Percentiles rank a stretch among this genome's conserved stretches.
Conservation (phyloP, 2,888 invertebrate species). For the Diarsia brunnea region DNA sequence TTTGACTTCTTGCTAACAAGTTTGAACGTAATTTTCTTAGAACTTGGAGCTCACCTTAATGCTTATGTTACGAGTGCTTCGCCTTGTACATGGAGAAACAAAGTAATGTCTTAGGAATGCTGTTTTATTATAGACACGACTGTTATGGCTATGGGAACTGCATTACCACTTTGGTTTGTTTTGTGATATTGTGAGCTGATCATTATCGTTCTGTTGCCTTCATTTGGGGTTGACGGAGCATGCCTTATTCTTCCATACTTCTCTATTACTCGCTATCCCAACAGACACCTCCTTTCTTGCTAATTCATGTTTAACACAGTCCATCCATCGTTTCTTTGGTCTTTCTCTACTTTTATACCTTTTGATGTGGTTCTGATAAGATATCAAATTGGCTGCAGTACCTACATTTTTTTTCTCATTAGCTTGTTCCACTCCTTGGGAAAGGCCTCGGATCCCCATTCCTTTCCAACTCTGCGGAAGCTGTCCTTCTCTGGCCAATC, state of each 20-base stretch:
- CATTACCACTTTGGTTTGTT: conserved; percentile 8
- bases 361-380: background rate
- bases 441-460: too few relatives aligned
- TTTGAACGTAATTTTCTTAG: conserved; percentile 30
- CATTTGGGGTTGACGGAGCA: too few relatives aligned
- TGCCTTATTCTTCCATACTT: too few relatives aligned
- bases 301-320: too few relatives aligned
- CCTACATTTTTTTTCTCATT: too few relatives aligned
- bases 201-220: too few relatives aligned
- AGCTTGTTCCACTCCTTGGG: too few relatives aligned
- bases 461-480: too few relatives aligned
- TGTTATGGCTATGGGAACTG: conserved; percentile 1
- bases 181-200: background rate
- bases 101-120: conserved; percentile 45
- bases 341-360: background rate
- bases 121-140: conserved; percentile 27
- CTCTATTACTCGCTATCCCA: too few relatives aligned
- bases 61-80: conserved; percentile 11
- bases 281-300: too few relatives aligned
- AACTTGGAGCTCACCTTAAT: conserved; percentile 18
- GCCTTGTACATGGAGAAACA: conserved; percentile 18
- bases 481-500: too few relatives aligned
- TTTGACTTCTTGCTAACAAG: conserved; percentile 33
- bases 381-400: background rate
- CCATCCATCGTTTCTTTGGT: too few relatives aligned